These are phyloP conservation scores for Nothoprocta pentlandii DNA, from an alignment of 2,113 vertebrate genomes.

Conservation along the genomic window DNA sequence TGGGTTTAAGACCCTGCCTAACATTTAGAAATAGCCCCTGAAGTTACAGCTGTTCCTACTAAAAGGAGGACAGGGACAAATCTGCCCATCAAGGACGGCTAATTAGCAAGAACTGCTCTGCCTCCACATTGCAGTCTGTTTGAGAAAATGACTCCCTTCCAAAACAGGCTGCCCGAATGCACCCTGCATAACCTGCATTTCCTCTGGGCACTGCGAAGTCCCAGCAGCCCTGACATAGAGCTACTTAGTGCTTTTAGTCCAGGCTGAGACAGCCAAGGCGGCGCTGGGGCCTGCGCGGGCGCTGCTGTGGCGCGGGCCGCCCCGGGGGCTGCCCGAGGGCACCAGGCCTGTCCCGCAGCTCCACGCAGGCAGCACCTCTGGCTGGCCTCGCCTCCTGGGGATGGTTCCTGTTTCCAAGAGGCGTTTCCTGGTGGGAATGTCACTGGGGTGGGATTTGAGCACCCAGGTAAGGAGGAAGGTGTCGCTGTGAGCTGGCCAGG, in stretches of 20 bases:
- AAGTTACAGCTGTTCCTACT: neutral
- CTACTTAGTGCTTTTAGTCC: neutral
- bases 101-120: neutral
- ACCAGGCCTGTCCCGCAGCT: too few species aligned
- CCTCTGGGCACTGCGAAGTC: neutral
- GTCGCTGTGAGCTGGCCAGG: neutral
- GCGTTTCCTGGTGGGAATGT: neutral
- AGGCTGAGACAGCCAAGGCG: neutral
- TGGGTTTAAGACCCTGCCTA: neutral
- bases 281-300: neutral
- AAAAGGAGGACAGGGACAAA: neutral
- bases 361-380: too few species aligned
- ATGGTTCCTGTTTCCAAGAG: neutral
- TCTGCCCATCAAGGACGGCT: neutral
- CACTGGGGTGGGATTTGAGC: neutral
- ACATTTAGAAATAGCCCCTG: neutral
- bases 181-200: neutral
- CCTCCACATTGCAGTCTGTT: neutral
- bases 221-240: neutral
- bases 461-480: neutral
- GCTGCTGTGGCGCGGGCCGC: rapidly evolving
- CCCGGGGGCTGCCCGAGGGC: neutral
- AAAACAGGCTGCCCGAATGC: neutral
- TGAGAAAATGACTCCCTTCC: neutral
- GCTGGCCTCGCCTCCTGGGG: neutral